Evolutionary conservation across 2,113 vertebrate genomes (phyloP).

Genomic region (Mugil cephalus): DNA sequence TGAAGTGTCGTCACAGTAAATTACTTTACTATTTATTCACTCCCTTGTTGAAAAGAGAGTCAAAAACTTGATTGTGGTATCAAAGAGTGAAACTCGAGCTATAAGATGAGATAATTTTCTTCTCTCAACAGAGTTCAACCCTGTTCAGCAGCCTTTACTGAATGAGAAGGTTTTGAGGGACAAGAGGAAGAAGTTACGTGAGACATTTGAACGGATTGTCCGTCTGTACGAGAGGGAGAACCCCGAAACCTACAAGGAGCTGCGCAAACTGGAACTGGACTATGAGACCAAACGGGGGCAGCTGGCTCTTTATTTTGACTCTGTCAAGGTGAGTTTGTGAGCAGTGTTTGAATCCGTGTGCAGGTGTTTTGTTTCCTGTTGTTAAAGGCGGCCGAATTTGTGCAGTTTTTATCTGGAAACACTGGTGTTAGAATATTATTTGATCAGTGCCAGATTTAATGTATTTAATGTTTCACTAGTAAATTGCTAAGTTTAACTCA

Average conservation of each 20-base stretch:
- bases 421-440: too few relatives aligned
- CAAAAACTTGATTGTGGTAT: too few relatives aligned
- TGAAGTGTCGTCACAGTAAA: too few relatives aligned
- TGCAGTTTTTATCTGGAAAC: too few relatives aligned
- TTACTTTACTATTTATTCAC: too few relatives aligned
- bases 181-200: conserved; percentile 96
- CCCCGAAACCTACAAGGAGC: conserved; percentile 95
- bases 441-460: too few relatives aligned
- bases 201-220: conserved; percentile 97
- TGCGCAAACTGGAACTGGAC: conserved; percentile 94
- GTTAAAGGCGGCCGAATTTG: too few relatives aligned
- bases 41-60: too few relatives aligned
- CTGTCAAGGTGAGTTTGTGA: conserved; percentile 90
- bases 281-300: conserved; percentile 98
- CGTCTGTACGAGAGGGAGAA: conserved; percentile 97
- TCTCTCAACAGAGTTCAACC: conserved; percentile 91
- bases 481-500: too few relatives aligned
- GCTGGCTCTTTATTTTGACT: conserved; percentile 97
- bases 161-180: conserved; percentile 98
- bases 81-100: too few relatives aligned
- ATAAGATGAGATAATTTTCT: background rate
- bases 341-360: background rate
- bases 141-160: conserved; percentile 94
- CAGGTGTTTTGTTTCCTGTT: background rate
- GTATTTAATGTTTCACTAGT: too few relatives aligned